Evolutionary conservation across 2,797 vertebrate species (phyloP), one percentile per base, ranked within the genome.

Genomic region (Gallinago nigripennis): DNA sequence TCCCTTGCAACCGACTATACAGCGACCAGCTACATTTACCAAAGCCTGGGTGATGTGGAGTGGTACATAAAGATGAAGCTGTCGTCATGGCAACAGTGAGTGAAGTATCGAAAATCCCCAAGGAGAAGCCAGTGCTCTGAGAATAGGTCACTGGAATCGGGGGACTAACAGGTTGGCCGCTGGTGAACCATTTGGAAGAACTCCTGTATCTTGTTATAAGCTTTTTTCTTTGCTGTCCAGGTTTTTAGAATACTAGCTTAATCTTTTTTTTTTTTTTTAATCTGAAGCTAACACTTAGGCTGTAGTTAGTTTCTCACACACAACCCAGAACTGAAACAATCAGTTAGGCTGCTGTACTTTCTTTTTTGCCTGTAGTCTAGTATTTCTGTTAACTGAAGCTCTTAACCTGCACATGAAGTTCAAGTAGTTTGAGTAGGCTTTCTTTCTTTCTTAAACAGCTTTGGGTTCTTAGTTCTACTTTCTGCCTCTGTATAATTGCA

Each of bases 11-110:
- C 99, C 99, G 99, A 99, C 99, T 99, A 99, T 99, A 99, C 99
- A 99, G 99, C 99, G 99, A 99, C 99, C 99, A 99, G 99, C 99
- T 99, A 99, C 99, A 99, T 99, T 99, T 99, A 99, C 99, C 99
- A 99, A 99, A 99, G 98, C 99, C 99, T 99, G 99, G 99, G 99
- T 99, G 99, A 99, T 99, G 99, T 99, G 99, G 99, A 99, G 99
- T 99, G 99, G 99, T 99, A 99, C 99, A 99, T 99, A 99, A 98
- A 99, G 99, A 99, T 99, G 99, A 99, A 99, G 99, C 99, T 99
- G 99, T 99, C 99, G 99, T 99, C 99, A 99, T 99, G 99, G 99
- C 99, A 99, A 99, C 99, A 99, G 99, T 99, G 99, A 99, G 99
- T 98, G 98, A 99, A 99, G 99, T 99, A 98, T 99, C 97, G 99